A percentile compares a stretch with the other conserved stretches of the same genome.
Evolutionary conservation across 2,113 vertebrate species (phyloP).

Genomic region (Ptilonorhynchus violaceus): DNA sequence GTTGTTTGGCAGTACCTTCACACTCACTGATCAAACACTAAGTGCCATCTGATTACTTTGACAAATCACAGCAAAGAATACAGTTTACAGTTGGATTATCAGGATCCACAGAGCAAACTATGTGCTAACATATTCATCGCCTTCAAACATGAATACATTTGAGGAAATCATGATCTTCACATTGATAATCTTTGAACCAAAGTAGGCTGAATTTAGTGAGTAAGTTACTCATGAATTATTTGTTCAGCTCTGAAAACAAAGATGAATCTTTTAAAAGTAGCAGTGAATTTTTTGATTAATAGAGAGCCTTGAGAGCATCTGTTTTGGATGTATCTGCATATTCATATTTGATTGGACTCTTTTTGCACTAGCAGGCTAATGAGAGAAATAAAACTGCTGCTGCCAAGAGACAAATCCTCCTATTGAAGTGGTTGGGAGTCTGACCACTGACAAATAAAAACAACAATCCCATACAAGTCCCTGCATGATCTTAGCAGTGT

Average conservation of each 20-base stretch:
- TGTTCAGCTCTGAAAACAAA: slow-evolving; percentile 44
- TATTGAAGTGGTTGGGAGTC: background rate
- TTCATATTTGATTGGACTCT: background rate
- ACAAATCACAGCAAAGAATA: slow-evolving; percentile 40
- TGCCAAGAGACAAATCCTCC: background rate
- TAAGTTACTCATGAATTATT: slow-evolving; percentile 43
- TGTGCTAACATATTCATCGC: slow-evolving; percentile 18
- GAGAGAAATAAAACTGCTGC: background rate
- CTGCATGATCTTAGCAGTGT: background rate
- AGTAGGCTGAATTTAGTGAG: slow-evolving; percentile 28
- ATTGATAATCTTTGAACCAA: slow-evolving; percentile 24
- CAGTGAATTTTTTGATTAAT: background rate
- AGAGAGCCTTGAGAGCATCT: background rate
- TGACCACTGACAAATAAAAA: background rate
- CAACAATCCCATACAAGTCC: background rate
- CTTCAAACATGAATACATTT: slow-evolving; percentile 8
- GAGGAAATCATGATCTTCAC: slow-evolving; percentile 24
- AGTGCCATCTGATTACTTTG: slow-evolving; percentile 34
- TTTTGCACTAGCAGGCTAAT: background rate
- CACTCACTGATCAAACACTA: slow-evolving; percentile 13
- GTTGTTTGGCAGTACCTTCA: slow-evolving; percentile 15
- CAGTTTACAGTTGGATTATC: slow-evolving; percentile 36
- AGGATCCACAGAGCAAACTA: slow-evolving; percentile 42
- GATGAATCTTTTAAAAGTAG: slow-evolving; percentile 22
- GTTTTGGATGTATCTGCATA: background rate